phyloP scores from a whole-genome alignment of 1,140 invertebrate species.

The Brachionus sp. region DNA sequence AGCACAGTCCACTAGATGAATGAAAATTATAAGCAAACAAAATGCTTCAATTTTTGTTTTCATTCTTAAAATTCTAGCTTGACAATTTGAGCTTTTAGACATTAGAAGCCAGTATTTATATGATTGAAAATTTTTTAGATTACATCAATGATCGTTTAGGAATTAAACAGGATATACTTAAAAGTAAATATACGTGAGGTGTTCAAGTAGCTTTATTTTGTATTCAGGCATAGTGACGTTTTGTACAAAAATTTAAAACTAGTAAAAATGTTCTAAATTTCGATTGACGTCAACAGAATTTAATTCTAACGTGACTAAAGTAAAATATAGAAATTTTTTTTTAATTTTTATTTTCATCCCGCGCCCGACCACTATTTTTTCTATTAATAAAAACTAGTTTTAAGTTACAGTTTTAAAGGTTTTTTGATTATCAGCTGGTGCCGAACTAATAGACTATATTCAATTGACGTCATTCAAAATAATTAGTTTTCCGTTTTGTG shows the following conservation, averaged over 20 bases:
- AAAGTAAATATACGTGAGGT: slow-evolving; percentile 24
- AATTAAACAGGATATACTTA: background rate
- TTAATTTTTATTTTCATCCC: background rate
- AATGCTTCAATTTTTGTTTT: background rate
- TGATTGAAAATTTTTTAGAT: background rate
- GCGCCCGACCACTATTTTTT: background rate
- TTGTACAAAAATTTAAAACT: background rate
- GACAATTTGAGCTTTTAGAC: background rate
- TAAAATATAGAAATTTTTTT: background rate
- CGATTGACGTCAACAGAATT: slow-evolving; percentile 10
- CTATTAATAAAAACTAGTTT: background rate
- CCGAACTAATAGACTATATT: background rate
- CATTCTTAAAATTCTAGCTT: background rate
- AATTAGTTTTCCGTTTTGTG: background rate
- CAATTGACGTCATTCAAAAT: background rate
- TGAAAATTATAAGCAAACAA: background rate
- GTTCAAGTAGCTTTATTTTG: background rate
- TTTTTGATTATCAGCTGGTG: background rate
- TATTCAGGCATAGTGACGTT: background rate
- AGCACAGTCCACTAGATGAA: background rate
- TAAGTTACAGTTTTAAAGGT: background rate
- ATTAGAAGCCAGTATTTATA: background rate
- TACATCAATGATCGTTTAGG: slow-evolving; percentile 1
- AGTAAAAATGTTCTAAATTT: background rate
- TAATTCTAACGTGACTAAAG: background rate